Evolutionary conservation across 2,888 invertebrate genomes (phyloP), one percentile per base, ranked within the genome.

Genomic region (Campoplex capitator): DNA sequence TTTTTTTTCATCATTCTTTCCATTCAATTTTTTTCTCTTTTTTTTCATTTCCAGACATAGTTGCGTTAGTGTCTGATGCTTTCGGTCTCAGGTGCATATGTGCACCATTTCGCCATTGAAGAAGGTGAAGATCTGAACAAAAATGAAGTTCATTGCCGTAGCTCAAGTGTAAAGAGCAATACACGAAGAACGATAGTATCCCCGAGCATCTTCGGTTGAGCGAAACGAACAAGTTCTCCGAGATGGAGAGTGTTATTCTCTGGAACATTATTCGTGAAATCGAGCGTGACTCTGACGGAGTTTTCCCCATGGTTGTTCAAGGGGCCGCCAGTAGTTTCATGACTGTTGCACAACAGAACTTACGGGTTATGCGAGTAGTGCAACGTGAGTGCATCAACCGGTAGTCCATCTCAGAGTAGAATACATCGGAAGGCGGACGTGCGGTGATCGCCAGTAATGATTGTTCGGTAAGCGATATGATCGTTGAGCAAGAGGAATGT

Each of bases 191-290:
- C 45, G 83, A 83, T 83, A 83, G 79, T 82, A 73, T 78, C 73
- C 77, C 35, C 23, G 71, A 73, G 75, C 76, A 68, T 76, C 83
- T 80, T 86, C 83, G 56, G 77, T 51, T 83, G 51, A 86, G 83
- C 86, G 86, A 76, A 78, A 86, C 86, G 80, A 86, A 83, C 83
- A 76, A 86, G 80, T 83, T 86, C 86, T 80, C 23, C 75, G 79
- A 85, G 82, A 71, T 65, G 45, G 45, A 35, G 67, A 68, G 45
- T 48, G 18, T 11, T 42, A 38, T 62, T 56, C 70, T 67, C 62
- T 42, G 62, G 75, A 70, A 68, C 35, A 73, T 83, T 70, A 73
- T 67, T 83, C 83, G 80, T 83, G 86, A 86, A 83, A 86, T 86
- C 79, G 79, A 86, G 70, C 83, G 86, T 86, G 80, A 86, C 79